These are phyloP conservation scores for Lamellibrachia satsuma DNA, from an alignment of 2,888 invertebrate species.

Conservation along the genomic window DNA sequence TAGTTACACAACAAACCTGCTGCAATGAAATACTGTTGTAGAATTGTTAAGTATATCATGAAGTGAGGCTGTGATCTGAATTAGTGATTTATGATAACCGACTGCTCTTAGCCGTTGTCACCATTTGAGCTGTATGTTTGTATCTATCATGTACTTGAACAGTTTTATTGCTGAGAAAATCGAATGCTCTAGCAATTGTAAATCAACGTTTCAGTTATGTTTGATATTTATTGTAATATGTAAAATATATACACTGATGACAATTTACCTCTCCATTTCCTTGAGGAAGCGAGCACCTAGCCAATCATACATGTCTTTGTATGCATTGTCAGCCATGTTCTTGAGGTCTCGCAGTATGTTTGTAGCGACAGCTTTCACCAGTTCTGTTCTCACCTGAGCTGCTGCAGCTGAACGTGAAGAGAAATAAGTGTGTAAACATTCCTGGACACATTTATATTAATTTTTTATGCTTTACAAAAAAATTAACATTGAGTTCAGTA, in stretches of 20 bases:
- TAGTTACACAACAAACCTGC: neutral
- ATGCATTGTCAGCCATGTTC: conserved; percentile 57
- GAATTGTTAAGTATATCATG: too few species aligned
- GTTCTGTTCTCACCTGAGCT: conserved; percentile 51
- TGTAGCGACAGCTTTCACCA: conserved; percentile 54
- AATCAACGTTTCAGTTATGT: neutral
- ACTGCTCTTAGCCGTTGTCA: too few species aligned
- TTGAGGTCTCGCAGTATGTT: conserved; percentile 58
- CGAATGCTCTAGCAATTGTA: neutral
- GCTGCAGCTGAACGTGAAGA: conserved; percentile 29
- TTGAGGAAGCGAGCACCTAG: conserved; percentile 63
- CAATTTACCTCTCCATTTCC: conserved; percentile 62
- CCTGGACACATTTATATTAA: neutral
- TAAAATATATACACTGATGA: neutral
- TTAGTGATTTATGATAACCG: too few species aligned
- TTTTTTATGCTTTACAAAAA: neutral
- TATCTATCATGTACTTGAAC: too few species aligned
- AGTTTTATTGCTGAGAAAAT: too few species aligned
- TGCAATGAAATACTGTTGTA: neutral
- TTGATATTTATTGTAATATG: neutral
- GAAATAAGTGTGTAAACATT: neutral
- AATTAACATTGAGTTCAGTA: neutral
- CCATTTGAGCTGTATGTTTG: too few species aligned
- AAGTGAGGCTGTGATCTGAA: too few species aligned
- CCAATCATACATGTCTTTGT: conserved; percentile 65